A percentile compares a stretch with the other conserved stretches of the same genome.
Conservation (phyloP, 1,140 invertebrate genomes). For the Zaprionus vittiger region DNA sequence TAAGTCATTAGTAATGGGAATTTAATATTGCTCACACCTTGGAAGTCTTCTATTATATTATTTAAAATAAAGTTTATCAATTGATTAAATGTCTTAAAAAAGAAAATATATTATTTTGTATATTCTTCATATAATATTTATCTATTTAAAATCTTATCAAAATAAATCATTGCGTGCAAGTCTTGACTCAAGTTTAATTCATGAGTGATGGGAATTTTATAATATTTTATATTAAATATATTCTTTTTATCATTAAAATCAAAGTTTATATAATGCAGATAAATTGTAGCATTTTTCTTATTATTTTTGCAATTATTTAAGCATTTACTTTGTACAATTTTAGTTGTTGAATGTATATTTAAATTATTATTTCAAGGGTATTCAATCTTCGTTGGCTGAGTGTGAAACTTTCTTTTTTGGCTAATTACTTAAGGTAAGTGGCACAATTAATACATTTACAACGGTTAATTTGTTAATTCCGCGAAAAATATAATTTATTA, state of each 20-base stretch:
- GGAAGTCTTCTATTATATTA: no score
- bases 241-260: neutral
- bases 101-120: no score
- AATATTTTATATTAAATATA: no score
- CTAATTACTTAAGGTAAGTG: constrained; percentile 18
- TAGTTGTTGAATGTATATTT: neutral
- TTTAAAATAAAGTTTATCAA: no score
- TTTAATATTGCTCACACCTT: no score
- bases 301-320: neutral
- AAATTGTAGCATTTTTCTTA: fast-evolving
- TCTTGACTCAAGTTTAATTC: neutral
- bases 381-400: neutral
- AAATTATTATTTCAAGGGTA: neutral
- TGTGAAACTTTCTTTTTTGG: neutral
- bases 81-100: neutral
- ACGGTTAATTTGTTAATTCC: constrained; percentile 9
- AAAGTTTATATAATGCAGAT: neutral
- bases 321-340: neutral
- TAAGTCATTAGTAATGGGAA: no score
- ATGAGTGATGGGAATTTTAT: no score
- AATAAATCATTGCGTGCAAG: neutral
- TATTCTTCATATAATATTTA: neutral
- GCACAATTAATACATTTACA: constrained; percentile 14
- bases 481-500: constrained; percentile 9
- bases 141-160: neutral